Base-by-base conservation (phyloP, 1,140 invertebrate species). In the Brachionus angularis region DNA sequence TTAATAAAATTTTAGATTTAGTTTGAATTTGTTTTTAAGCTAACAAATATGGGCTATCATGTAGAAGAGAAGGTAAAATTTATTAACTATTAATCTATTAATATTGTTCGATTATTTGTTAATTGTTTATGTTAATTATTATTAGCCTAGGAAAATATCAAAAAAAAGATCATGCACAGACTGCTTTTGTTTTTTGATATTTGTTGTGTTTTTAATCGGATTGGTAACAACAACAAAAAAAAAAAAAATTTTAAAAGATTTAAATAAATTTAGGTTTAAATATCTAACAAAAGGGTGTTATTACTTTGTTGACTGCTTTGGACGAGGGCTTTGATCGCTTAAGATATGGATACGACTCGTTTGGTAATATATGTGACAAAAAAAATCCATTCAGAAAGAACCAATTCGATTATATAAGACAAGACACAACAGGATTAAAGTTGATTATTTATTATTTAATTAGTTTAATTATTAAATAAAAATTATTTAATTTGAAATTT, bases 311-410 rank as follows among this genome's bases (percentile, higher is more conserved):
- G 82, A 89, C 91, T 1, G 87, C 93, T 78, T 88, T 90, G 7
- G 91, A 91, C 82, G 91, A 92, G 0, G 91, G 91, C 83, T 91
- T 91, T 3, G 79, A 88, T 74, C 85, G 91, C 72, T 84, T 95
- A 5, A 88, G 93, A 71, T 91, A 93, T 85, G 92, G 93, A 47
- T 93, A 91, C 81, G 92, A 96, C 79, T 93, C 90, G 73, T 95
- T 91, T 84, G 92, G 92, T n/a, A 95, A 96, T 79, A 91, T 90
- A 31, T 96, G 93, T 82, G 91, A 91, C 23, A 87, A 89, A 47
- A 86, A 88, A 74, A 86, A 86, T 70, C 73, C 73, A 72, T 89
- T 90, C 78, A 85, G 86, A 73, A 86, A 86, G 73, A 86, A 90
- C 86, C 29, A 86, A 87, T 75, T 84, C 89, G 74, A 87, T 5